Conservation (phyloP, 2,888 invertebrate genomes). For the Habrosyne pyritoides region DNA sequence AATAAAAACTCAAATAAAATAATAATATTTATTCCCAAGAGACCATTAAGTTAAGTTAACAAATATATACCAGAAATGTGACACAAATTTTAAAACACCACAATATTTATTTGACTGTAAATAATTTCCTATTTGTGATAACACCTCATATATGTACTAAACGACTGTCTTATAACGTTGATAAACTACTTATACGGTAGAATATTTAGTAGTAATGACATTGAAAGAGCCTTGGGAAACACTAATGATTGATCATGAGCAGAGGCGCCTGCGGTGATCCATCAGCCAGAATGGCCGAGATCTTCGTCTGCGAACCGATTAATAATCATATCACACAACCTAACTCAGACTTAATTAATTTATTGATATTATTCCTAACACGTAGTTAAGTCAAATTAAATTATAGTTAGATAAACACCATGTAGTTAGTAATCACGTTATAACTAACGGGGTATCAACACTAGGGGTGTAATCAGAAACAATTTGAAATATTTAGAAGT, state of each 20-base stretch:
- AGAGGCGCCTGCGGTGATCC: conserved; percentile 51
- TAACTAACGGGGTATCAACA: neutral
- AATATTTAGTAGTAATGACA: conserved; percentile 25
- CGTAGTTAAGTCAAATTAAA: conserved; percentile 6
- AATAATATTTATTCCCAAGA: too few relatives aligned
- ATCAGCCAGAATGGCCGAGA: conserved; percentile 39
- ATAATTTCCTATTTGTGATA: too few relatives aligned
- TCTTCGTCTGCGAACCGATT: conserved; percentile 19
- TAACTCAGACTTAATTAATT: conserved; percentile 29
- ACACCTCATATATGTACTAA: too few relatives aligned
- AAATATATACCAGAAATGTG: too few relatives aligned
- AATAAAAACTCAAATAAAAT: too few relatives aligned
- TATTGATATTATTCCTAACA: conserved; percentile 20
- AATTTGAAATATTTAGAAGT: too few relatives aligned
- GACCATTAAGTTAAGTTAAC: too few relatives aligned
- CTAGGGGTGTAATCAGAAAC: too few relatives aligned
- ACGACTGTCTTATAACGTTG: too few relatives aligned
- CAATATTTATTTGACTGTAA: too few relatives aligned
- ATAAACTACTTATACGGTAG: too few relatives aligned
- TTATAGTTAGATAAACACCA: neutral
- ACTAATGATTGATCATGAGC: conserved; percentile 56
- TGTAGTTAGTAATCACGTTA: neutral
- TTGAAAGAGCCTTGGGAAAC: conserved; percentile 20
- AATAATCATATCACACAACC: conserved; percentile 30
- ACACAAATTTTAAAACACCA: too few relatives aligned